Conservation (phyloP, 2,113 vertebrate genomes). For the Azemiops feae region DNA sequence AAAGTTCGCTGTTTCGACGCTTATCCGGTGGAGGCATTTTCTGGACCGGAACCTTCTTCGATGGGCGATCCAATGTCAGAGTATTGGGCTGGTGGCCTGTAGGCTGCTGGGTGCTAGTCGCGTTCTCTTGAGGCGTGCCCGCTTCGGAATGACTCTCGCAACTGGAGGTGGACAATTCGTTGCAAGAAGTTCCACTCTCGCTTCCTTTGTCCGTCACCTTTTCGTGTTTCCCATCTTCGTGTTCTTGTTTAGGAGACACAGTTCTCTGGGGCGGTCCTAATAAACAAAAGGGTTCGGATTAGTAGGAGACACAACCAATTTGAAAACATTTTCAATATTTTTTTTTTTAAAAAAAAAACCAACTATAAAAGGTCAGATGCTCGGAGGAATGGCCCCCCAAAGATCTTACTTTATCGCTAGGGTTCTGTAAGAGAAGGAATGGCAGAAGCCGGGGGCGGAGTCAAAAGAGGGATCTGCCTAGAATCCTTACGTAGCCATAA, state of each 20-base stretch:
- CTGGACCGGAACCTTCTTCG: slow-evolving; percentile 80
- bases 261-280: slow-evolving; percentile 79
- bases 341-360: neutral
- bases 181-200: slow-evolving; percentile 86
- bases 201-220: slow-evolving; percentile 84
- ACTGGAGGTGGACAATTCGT: slow-evolving; percentile 85
- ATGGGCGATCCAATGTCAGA: slow-evolving; percentile 82
- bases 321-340: neutral
- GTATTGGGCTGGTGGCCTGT: slow-evolving; percentile 80
- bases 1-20: slow-evolving; percentile 89
- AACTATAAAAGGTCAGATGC: neutral
- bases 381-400: no score
- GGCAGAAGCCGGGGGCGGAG: no score
- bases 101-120: slow-evolving; percentile 66
- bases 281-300: slow-evolving; percentile 35
- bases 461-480: no score
- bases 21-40: slow-evolving; percentile 85
- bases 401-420: neutral
- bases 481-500: no score
- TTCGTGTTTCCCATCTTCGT: slow-evolving; percentile 75
- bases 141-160: slow-evolving; percentile 87
- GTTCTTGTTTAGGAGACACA: slow-evolving; percentile 77
- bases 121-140: slow-evolving; percentile 81
- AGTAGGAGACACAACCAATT: slow-evolving; percentile 22
- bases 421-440: neutral